phyloP scores from a whole-genome alignment of 2,888 invertebrate genomes.

The Tryphoninae sp. region DNA sequence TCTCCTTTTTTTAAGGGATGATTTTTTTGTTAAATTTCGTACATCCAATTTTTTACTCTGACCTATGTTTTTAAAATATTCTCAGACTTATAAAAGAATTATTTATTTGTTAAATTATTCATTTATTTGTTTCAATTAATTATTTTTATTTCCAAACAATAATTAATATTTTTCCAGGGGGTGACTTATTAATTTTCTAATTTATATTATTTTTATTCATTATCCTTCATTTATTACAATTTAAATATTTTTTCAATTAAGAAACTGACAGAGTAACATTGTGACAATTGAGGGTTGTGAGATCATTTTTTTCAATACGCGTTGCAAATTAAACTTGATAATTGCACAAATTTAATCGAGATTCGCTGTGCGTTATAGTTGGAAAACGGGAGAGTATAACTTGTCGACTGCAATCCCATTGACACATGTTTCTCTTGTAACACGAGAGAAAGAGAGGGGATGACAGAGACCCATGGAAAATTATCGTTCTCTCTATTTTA shows the following conservation, averaged over 20 bases:
- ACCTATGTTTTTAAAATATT: not conserved
- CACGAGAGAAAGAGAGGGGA: not conserved
- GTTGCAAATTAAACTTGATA: not conserved
- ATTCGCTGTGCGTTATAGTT: not conserved
- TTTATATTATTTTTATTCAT: no score
- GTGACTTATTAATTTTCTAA: no score
- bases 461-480: not conserved
- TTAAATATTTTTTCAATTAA: not conserved
- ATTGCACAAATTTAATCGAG: not conserved
- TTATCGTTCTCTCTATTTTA: conserved; percentile 1
- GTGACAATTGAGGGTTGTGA: not conserved
- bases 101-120: no score
- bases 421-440: conserved; percentile 33
- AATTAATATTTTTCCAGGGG: no score
- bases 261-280: not conserved
- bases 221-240: not conserved
- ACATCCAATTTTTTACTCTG: no score
- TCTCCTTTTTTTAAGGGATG: not conserved
- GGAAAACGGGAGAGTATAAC: conserved; percentile 18
- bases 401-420: not conserved
- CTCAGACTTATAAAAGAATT: no score
- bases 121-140: no score
- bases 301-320: not conserved
- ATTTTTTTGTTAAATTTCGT: not conserved
- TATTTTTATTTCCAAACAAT: no score